Conservation (phyloP, 2,888 invertebrate genomes). For the Clistopyga incitator region DNA sequence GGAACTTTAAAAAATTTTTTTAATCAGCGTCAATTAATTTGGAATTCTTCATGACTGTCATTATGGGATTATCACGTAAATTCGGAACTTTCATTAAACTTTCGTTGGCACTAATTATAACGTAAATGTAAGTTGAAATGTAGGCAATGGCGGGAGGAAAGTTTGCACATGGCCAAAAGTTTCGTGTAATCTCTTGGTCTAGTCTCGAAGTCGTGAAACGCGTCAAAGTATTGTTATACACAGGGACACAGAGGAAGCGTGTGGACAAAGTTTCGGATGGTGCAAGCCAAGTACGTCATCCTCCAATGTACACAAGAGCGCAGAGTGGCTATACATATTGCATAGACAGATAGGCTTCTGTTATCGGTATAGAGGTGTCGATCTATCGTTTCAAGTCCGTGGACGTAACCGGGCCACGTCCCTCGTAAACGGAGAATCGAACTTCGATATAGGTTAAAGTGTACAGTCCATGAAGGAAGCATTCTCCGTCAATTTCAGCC, state of each 20-base stretch:
- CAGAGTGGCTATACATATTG: conserved; percentile 16
- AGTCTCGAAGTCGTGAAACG: background rate
- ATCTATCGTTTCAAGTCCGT: conserved; percentile 38
- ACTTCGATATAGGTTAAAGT: conserved; percentile 8
- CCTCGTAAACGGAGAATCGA: conserved; percentile 38
- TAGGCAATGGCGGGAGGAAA: background rate
- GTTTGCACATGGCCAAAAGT: background rate
- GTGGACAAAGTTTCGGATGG: background rate
- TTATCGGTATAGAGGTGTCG: conserved; percentile 19
- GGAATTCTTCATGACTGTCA: too few relatives aligned
- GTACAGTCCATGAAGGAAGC: background rate
- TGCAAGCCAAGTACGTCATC: conserved; percentile 10
- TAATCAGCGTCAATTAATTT: too few relatives aligned
- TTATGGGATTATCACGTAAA: too few relatives aligned
- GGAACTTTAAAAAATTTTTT: too few relatives aligned
- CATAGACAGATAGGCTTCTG: conserved; percentile 22
- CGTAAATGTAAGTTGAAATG: too few relatives aligned
- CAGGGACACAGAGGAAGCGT: background rate
- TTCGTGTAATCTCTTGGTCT: background rate
- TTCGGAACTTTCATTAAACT: too few relatives aligned
- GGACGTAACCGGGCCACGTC: conserved; percentile 25
- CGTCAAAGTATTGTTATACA: conserved; percentile 11
- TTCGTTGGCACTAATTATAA: too few relatives aligned
- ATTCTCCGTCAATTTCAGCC: too few relatives aligned
- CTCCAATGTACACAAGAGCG: background rate